Evolutionary conservation across 2,888 invertebrate species (phyloP).

Genomic region (Rhaphigaster nebulosa): DNA sequence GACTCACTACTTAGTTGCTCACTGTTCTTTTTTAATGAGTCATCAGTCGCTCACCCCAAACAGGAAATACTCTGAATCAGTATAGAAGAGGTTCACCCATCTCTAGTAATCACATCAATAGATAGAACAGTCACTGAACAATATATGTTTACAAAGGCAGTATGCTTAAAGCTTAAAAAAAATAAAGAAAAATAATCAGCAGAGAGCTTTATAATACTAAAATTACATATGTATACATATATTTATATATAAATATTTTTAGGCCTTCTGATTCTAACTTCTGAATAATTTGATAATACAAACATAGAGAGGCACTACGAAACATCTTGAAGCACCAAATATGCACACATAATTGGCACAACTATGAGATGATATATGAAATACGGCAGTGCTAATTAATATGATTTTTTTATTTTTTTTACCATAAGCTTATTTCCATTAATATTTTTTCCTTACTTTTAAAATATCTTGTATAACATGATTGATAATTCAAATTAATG

Average conservation of each 20-base stretch:
- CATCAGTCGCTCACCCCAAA: background rate
- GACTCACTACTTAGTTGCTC: too few species aligned
- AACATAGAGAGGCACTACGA: conserved; percentile 29
- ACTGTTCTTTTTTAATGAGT: background rate
- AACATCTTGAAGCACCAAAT: conserved; percentile 7
- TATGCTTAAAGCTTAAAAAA: background rate
- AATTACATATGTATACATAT: background rate
- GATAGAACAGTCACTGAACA: background rate
- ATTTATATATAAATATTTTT: background rate
- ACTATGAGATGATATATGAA: conserved; percentile 24
- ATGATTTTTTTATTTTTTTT: background rate
- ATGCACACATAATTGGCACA: background rate
- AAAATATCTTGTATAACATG: background rate
- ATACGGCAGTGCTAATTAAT: conserved; percentile 41
- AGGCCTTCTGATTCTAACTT: conserved; percentile 13
- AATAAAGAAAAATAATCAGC: background rate
- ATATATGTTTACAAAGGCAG: conserved; percentile 15
- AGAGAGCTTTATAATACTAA: conserved; percentile 8
- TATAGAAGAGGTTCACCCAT: background rate
- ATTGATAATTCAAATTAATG: background rate
- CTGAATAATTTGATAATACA: conserved; percentile 3
- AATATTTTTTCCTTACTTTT: conserved; percentile 12
- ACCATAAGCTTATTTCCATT: conserved; percentile 18
- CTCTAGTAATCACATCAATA: background rate
- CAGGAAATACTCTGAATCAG: too few species aligned